phyloP scores from a whole-genome alignment of 2,797 vertebrate genomes.

The Sebastes matsubarae region DNA sequence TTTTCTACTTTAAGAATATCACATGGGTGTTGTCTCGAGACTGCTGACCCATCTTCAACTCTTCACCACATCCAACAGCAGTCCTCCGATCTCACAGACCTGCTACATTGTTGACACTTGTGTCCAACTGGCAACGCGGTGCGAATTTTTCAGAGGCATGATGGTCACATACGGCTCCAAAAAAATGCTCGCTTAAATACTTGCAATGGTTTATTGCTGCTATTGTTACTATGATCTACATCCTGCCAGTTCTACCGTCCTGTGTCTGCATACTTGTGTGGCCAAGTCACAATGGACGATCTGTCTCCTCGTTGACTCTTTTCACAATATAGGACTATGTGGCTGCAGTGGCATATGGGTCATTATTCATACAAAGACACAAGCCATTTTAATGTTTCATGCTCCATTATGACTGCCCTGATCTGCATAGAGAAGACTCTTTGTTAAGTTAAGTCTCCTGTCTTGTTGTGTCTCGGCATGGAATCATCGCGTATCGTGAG shows the following conservation, averaged over 20 bases:
- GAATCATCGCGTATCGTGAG: conserved; percentile 10
- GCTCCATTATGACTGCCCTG: conserved; percentile 20
- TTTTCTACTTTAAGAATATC: conserved; percentile 20
- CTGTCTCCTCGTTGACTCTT: not conserved
- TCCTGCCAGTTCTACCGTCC: not conserved
- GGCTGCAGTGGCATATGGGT: not conserved
- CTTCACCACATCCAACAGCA: conserved; percentile 41
- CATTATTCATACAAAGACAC: conserved; percentile 21
- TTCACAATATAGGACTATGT: conserved; percentile 30
- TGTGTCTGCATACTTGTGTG: not conserved
- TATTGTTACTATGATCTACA: not conserved
- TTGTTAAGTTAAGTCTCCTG: conserved; percentile 22
- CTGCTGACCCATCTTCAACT: conserved; percentile 23
- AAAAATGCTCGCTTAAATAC: not conserved
- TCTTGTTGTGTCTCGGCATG: conserved; percentile 13
- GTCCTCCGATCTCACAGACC: conserved; percentile 47
- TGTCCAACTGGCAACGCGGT: conserved; percentile 46
- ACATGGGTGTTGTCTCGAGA: conserved; percentile 35
- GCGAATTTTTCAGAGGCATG: conserved; percentile 41
- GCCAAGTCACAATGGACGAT: conserved; percentile 35
- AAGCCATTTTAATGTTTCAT: conserved; percentile 28
- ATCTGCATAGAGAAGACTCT: conserved; percentile 32
- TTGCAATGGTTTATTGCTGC: not conserved
- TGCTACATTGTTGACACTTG: conserved; percentile 63
- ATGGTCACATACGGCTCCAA: conserved; percentile 16